phyloP scores from a whole-genome alignment of 2,797 vertebrate species.

The Amphiprion clarkii region DNA sequence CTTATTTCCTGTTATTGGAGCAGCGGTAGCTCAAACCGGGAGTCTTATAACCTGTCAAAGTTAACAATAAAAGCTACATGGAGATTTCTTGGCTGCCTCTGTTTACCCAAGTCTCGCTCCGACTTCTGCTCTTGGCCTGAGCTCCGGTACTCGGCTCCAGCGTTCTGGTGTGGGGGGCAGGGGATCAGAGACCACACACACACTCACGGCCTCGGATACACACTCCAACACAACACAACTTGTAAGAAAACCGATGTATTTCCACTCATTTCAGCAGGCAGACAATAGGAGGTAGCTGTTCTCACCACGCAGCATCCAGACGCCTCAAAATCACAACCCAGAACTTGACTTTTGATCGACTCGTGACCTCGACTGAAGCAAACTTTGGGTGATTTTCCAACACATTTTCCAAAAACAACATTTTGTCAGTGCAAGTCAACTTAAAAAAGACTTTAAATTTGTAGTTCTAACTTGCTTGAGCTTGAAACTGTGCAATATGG shows the following conservation, averaged over 20 bases:
- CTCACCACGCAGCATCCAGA: not conserved
- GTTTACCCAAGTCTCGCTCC: slow-evolving; percentile 61
- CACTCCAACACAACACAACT: slow-evolving; percentile 47
- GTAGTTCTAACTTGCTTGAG: not conserved
- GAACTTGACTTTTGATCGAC: slow-evolving; percentile 37
- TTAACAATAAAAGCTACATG: slow-evolving; percentile 65
- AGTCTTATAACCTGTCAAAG: slow-evolving; percentile 53
- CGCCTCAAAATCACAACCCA: slow-evolving; percentile 7
- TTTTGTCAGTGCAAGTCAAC: not conserved
- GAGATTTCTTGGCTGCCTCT: slow-evolving; percentile 63
- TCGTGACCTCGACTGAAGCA: slow-evolving; percentile 13
- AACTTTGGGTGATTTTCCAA: slow-evolving; percentile 15
- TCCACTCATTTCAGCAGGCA: slow-evolving; percentile 51
- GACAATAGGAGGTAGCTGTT: slow-evolving; percentile 30
- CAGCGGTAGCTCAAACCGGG: slow-evolving; percentile 28
- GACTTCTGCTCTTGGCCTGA: slow-evolving; percentile 61
- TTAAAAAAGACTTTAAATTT: not conserved
- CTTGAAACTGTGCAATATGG: not conserved
- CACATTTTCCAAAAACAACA: not conserved
- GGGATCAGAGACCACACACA: slow-evolving; percentile 78
- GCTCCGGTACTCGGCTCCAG: slow-evolving; percentile 61
- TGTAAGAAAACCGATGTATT: slow-evolving; percentile 61
- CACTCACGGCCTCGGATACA: slow-evolving; percentile 37
- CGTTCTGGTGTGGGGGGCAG: slow-evolving; percentile 62
- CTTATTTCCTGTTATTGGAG: slow-evolving; percentile 56